A percentile compares a stretch with the other conserved stretches of the same genome.
Conservation (phyloP, 2,113 vertebrate species). For the Vimba vimba region DNA sequence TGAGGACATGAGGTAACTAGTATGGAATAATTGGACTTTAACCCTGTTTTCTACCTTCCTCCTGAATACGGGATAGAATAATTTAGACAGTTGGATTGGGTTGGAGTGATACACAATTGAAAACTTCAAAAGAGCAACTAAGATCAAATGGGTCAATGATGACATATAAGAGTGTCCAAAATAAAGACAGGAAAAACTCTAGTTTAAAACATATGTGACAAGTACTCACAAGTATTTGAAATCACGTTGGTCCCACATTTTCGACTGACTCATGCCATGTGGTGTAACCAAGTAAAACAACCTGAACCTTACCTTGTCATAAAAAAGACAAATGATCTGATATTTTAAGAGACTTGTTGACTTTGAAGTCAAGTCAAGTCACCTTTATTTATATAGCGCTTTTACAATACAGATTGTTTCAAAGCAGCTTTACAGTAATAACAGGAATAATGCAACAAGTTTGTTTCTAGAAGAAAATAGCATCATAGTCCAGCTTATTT, state of each 20-base stretch:
- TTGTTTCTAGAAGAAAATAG: too few relatives aligned
- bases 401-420: too few relatives aligned
- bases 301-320: too few relatives aligned
- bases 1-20: constrained; percentile 79
- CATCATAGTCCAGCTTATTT: too few relatives aligned
- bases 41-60: constrained; percentile 74
- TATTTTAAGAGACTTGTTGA: too few relatives aligned
- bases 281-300: background rate
- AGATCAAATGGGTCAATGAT: background rate
- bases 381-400: too few relatives aligned
- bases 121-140: constrained; percentile 36
- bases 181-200: too few relatives aligned
- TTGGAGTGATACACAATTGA: constrained; percentile 14
- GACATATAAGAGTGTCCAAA: background rate
- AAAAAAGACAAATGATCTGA: too few relatives aligned
- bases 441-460: too few relatives aligned
- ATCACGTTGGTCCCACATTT: background rate
- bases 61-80: constrained; percentile 15
- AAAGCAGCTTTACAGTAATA: too few relatives aligned
- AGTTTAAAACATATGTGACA: background rate
- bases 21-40: constrained; percentile 75
- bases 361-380: too few relatives aligned
- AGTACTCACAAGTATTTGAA: background rate
- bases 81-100: background rate
- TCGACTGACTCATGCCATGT: background rate